Conservation (phyloP, 2,888 invertebrate genomes). For the Reticulitermes lucifugus region DNA sequence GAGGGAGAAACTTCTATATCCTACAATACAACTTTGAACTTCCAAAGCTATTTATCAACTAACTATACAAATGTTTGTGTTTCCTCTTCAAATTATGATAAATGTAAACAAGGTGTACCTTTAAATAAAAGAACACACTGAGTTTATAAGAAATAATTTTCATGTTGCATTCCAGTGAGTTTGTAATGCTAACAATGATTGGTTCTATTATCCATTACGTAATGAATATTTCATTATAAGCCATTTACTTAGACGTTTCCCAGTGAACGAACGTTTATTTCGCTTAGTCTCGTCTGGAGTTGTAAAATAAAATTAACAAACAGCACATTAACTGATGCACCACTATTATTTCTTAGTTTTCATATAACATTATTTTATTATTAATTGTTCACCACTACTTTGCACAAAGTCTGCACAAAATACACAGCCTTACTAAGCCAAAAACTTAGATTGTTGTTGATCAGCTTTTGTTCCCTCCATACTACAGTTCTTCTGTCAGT, state of each 20-base stretch:
- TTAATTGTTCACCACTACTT: slow-evolving; percentile 30
- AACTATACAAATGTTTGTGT: slow-evolving; percentile 52
- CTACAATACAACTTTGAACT: slow-evolving; percentile 49
- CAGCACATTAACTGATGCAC: slow-evolving; percentile 44
- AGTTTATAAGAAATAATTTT: slow-evolving; percentile 36
- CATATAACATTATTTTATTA: slow-evolving; percentile 26
- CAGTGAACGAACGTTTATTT: slow-evolving; percentile 30
- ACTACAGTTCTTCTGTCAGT: slow-evolving; percentile 12
- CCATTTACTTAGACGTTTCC: slow-evolving; percentile 23
- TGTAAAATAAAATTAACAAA: slow-evolving; percentile 49
- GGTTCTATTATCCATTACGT: slow-evolving; percentile 3
- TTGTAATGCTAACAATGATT: slow-evolving; percentile 25
- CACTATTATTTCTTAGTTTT: slow-evolving; percentile 40
- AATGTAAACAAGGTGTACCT: slow-evolving; percentile 52
- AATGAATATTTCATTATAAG: slow-evolving; percentile 31
- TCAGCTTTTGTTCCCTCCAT: slow-evolving; percentile 50
- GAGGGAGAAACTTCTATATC: slow-evolving; percentile 35
- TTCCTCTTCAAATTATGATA: slow-evolving; percentile 50
- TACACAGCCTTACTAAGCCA: slow-evolving; percentile 73
- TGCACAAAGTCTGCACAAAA: slow-evolving; percentile 49
- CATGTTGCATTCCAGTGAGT: slow-evolving; percentile 20
- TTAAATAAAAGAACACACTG: slow-evolving; percentile 26
- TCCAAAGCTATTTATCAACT: slow-evolving; percentile 51
- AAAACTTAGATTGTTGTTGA: slow-evolving; percentile 65
- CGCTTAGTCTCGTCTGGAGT: slow-evolving; percentile 39